Conservation (phyloP, 2,888 invertebrate species). For the Heliothis peltigera region DNA sequence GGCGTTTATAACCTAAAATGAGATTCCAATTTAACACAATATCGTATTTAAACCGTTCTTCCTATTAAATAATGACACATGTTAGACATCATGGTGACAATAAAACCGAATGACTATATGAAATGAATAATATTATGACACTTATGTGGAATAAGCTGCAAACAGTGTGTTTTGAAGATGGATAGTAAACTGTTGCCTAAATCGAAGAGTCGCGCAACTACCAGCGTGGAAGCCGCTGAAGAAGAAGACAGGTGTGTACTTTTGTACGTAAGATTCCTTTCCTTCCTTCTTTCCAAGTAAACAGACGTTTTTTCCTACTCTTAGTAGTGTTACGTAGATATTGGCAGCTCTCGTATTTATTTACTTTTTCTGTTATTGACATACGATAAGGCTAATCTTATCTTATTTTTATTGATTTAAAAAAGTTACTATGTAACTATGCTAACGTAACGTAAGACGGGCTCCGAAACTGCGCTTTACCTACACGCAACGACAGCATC, state of each 20-base stretch:
- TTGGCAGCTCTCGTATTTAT: background rate
- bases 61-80: slow-evolving; percentile 20
- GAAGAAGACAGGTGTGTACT: slow-evolving; percentile 82
- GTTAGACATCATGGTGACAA: slow-evolving; percentile 18
- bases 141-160: slow-evolving; percentile 46
- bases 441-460: too few species aligned
- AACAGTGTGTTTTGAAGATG: slow-evolving; percentile 74
- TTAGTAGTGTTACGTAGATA: background rate
- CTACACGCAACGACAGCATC: too few species aligned
- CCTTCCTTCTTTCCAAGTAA: background rate
- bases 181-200: slow-evolving; percentile 72
- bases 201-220: slow-evolving; percentile 68
- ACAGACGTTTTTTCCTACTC: background rate
- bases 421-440: too few species aligned
- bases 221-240: slow-evolving; percentile 73
- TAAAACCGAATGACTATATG: slow-evolving; percentile 15
- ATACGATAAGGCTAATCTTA: too few species aligned
- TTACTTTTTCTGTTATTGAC: background rate
- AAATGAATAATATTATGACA: slow-evolving; percentile 56
- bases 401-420: too few species aligned
- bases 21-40: slow-evolving; percentile 20
- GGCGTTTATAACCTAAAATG: slow-evolving; percentile 43
- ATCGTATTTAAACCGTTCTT: slow-evolving; percentile 13
- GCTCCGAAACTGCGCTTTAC: too few species aligned
- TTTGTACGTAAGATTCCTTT: slow-evolving; percentile 31